phyloP scores from a whole-genome alignment of 2,888 invertebrate species.

The Quadroppia sp. region DNA sequence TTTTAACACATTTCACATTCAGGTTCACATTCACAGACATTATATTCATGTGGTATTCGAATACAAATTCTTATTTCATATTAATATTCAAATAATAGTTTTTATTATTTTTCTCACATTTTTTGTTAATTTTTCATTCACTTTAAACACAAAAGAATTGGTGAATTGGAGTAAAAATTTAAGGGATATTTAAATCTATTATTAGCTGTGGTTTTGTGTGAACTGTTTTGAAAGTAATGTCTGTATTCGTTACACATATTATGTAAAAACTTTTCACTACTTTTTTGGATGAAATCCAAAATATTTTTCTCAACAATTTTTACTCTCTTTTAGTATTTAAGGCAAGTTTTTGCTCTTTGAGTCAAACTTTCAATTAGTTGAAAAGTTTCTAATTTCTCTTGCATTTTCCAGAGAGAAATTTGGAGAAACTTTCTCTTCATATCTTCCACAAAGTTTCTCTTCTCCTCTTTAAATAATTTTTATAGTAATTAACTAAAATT shows the following conservation, averaged over 20 bases:
- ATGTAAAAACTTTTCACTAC: not conserved
- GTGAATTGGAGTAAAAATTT: too few species aligned
- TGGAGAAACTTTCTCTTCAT: not conserved
- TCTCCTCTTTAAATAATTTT: not conserved
- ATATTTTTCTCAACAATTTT: not conserved
- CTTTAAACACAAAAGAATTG: too few species aligned
- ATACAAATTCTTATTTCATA: too few species aligned
- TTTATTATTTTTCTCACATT: too few species aligned
- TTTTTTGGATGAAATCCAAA: constrained; percentile 1
- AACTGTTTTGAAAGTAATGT: not conserved
- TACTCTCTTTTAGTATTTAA: too few species aligned
- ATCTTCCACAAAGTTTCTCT: not conserved
- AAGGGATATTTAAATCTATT: not conserved
- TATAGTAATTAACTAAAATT: too few species aligned
- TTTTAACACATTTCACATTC: not conserved
- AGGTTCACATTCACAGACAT: not conserved
- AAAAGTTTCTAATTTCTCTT: too few species aligned
- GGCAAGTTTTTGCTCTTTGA: too few species aligned
- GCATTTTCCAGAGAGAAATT: not conserved
- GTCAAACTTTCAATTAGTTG: not conserved
- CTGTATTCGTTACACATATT: not conserved
- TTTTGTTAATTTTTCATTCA: too few species aligned
- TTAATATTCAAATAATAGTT: too few species aligned
- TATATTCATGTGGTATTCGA: not conserved
- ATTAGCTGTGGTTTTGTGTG: not conserved